phyloP scores from a whole-genome alignment of 2,113 vertebrate genomes.

The Hassar affinis region DNA sequence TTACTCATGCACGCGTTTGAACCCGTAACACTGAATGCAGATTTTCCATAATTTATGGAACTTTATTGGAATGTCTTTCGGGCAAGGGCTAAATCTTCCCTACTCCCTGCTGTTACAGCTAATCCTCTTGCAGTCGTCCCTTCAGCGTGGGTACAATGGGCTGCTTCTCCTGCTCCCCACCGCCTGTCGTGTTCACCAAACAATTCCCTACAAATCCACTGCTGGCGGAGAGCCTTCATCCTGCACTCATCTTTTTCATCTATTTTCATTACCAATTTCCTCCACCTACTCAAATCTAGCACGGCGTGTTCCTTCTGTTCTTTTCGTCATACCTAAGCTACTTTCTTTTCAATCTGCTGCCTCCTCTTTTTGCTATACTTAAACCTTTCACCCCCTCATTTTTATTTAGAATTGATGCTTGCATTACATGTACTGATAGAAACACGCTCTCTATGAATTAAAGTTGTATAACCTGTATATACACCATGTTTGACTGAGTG shows the following conservation, averaged over 20 bases:
- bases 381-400: conserved; percentile 9
- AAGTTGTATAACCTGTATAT: too few relatives aligned
- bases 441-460: background rate
- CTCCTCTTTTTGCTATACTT: background rate
- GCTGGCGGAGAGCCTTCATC: conserved; percentile 21
- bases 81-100: background rate
- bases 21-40: background rate
- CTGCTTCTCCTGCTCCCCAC: background rate
- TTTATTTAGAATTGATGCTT: background rate
- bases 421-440: background rate
- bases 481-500: background rate
- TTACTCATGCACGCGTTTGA: background rate
- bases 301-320: background rate
- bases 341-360: conserved; percentile 27
- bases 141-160: background rate
- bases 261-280: conserved; percentile 15
- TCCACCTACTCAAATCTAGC: conserved; percentile 34
- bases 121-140: conserved; percentile 26
- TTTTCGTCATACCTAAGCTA: background rate
- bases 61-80: background rate
- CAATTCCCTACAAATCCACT: conserved; percentile 40
- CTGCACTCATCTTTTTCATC: background rate
- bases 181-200: conserved; percentile 30
- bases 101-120: background rate
- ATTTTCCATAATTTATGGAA: background rate